A percentile compares a stretch with the other conserved stretches of the same genome.
phyloP scores from a whole-genome alignment of 2,113 vertebrate genomes.

The Chrysemys picta region DNA sequence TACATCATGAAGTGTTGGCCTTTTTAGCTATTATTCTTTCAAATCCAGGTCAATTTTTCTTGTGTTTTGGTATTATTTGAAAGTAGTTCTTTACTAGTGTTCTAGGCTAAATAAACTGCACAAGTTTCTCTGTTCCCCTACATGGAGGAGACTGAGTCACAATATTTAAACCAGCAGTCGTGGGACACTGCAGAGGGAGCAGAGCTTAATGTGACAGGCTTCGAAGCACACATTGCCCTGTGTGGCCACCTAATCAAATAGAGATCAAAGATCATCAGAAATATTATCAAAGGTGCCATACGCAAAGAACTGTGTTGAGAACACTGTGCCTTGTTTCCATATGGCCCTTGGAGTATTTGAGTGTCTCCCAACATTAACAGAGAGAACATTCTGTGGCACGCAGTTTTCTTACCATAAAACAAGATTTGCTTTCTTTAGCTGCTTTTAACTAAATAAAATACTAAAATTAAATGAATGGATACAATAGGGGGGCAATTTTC shows the following conservation, averaged over 20 bases:
- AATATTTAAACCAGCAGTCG: not conserved
- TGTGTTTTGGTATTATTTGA: not conserved
- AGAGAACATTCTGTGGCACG: not conserved
- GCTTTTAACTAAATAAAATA: not conserved
- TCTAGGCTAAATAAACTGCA: not conserved
- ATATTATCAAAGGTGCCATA: not conserved
- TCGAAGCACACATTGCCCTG: not conserved
- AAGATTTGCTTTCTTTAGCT: not conserved
- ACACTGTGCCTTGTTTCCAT: not conserved
- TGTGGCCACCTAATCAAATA: not conserved
- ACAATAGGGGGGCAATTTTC: not conserved
- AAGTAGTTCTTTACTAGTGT: not conserved
- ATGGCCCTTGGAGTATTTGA: not conserved
- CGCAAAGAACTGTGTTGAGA: not conserved
- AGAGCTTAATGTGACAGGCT: not conserved
- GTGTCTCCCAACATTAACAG: not conserved
- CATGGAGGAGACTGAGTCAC: not conserved
- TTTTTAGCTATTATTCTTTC: not conserved
- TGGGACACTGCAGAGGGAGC: not conserved
- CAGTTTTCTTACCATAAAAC: not conserved
- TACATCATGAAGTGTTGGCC: not conserved
- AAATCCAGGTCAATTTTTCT: not conserved
- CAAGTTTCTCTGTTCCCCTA: not conserved
- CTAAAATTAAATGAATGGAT: not conserved
- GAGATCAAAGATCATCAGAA: not conserved